phyloP scores from a whole-genome alignment of 2,888 invertebrate genomes.

The Nephrotoma flavescens region DNA sequence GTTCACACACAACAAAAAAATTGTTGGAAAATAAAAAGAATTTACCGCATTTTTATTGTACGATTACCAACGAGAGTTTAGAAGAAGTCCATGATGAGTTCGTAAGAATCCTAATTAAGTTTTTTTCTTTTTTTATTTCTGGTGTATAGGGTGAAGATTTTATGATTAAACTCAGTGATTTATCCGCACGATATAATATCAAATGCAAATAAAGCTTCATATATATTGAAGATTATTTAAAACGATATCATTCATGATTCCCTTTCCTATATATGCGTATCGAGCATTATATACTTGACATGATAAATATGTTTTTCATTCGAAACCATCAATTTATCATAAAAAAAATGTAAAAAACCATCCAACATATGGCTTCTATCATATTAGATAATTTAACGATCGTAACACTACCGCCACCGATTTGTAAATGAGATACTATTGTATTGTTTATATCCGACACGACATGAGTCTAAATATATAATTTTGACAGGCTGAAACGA shows the following conservation, averaged over 20 bases:
- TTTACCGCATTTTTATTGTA: background rate
- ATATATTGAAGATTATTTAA: background rate
- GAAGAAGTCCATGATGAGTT: background rate
- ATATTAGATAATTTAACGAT: background rate
- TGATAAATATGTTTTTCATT: background rate
- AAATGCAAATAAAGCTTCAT: background rate
- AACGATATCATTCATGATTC: background rate
- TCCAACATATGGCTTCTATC: background rate
- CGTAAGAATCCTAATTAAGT: background rate
- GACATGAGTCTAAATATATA: background rate
- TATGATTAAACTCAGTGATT: background rate
- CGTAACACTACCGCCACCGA: background rate
- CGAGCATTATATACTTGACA: background rate
- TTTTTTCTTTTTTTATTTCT: background rate
- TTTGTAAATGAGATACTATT: background rate
- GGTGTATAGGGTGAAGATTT: background rate
- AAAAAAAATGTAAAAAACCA: background rate
- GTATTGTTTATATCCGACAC: background rate
- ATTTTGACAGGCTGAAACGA: background rate
- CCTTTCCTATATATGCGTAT: background rate
- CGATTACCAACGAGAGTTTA: background rate
- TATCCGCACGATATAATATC: background rate
- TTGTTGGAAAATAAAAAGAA: background rate
- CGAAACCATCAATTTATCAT: background rate
- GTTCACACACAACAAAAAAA: slow-evolving; percentile 19